Conservation (phyloP, 1,140 invertebrate genomes). For the Leptopilina clavipes region DNA sequence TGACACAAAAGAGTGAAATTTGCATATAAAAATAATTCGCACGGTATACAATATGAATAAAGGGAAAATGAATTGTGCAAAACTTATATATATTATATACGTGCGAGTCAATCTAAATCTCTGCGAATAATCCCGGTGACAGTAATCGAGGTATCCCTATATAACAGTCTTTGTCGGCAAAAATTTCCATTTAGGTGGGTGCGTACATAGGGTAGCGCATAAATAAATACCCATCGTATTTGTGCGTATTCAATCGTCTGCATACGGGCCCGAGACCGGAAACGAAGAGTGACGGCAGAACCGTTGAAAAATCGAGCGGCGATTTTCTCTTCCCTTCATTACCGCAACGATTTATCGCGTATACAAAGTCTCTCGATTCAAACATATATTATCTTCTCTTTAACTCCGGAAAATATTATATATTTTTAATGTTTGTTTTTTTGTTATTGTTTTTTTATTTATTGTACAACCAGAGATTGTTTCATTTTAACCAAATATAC, state of each 20-base stretch:
- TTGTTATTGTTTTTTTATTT: too few relatives aligned
- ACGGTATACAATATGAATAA: too few relatives aligned
- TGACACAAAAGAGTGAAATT: too few relatives aligned
- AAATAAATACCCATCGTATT: constrained; percentile 16
- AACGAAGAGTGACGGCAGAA: constrained; percentile 26
- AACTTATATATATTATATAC: too few relatives aligned
- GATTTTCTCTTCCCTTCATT: constrained; percentile 41
- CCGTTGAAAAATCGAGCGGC: constrained; percentile 21
- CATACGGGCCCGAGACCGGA: constrained; percentile 27
- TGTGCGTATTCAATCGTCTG: not conserved
- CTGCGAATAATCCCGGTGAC: not conserved
- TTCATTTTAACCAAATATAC: too few relatives aligned
- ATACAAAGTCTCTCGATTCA: too few relatives aligned
- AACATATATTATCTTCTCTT: too few relatives aligned
- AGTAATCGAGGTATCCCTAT: constrained; percentile 19
- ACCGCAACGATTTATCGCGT: constrained; percentile 30
- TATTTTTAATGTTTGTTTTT: too few relatives aligned
- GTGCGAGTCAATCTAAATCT: constrained; percentile 1
- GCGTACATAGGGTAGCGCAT: constrained; percentile 2
- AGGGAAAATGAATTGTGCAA: too few relatives aligned
- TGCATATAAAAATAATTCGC: too few relatives aligned
- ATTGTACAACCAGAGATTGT: too few relatives aligned
- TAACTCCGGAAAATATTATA: too few relatives aligned
- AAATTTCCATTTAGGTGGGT: constrained; percentile 10
- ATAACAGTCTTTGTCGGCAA: constrained; percentile 3